Conservation (phyloP, 2,888 invertebrate genomes). For the Megaustenia siamemsis region DNA sequence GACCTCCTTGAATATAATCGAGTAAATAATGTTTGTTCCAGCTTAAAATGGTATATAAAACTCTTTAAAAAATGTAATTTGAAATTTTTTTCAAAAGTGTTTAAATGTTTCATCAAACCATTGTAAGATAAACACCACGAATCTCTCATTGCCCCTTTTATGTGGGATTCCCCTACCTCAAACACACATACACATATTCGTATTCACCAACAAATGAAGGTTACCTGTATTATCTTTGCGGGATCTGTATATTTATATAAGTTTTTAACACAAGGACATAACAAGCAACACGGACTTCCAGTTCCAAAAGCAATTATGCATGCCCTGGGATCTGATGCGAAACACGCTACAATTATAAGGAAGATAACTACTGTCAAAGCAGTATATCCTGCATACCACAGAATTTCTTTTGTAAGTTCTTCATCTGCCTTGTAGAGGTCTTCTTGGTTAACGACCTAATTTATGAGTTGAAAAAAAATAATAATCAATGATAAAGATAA, state of each 20-base stretch:
- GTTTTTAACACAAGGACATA: slow-evolving; percentile 62
- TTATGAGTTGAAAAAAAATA: neutral
- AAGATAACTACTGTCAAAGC: slow-evolving; percentile 59
- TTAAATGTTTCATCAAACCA: neutral
- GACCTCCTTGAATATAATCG: no score
- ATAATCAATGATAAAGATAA: neutral
- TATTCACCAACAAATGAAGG: neutral
- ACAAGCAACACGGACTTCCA: slow-evolving; percentile 67
- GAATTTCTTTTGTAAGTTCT: slow-evolving; percentile 51
- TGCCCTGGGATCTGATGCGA: slow-evolving; percentile 64
- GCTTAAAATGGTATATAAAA: no score
- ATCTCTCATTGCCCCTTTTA: neutral
- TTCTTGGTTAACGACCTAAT: slow-evolving; percentile 64
- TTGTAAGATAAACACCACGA: neutral
- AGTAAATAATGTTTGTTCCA: no score
- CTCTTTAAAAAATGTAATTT: neutral
- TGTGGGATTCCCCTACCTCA: neutral
- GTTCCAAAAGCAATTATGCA: slow-evolving; percentile 66
- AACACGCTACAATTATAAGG: slow-evolving; percentile 61
- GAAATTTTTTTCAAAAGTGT: neutral
- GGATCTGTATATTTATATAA: slow-evolving; percentile 58
- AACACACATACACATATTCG: neutral
- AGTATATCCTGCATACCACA: slow-evolving; percentile 61
- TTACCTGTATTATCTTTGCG: slow-evolving; percentile 52
- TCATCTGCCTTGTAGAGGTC: slow-evolving; percentile 58